Percentiles rank a stretch among this genome's conserved stretches.
Conservation (phyloP, 2,888 invertebrate genomes). For the Scelioninae gen. 2 region DNA sequence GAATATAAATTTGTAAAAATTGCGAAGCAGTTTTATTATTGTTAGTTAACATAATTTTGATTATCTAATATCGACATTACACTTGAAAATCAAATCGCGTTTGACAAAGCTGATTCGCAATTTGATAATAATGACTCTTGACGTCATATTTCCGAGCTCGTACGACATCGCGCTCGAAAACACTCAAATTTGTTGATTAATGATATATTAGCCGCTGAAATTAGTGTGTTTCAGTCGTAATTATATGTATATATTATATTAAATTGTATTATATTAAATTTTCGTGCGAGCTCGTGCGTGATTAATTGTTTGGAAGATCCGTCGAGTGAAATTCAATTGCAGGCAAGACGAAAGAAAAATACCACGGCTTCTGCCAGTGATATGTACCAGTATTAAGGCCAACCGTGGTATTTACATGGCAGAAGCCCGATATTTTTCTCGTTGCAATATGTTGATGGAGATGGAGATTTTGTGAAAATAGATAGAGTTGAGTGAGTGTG, state of each 20-base stretch:
- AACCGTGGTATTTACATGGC: slow-evolving; percentile 18
- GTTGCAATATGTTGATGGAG: slow-evolving; percentile 20
- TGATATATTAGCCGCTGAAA: slow-evolving; percentile 54
- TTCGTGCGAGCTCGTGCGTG: slow-evolving; percentile 62
- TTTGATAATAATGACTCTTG: slow-evolving; percentile 19
- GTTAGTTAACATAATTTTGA: no score
- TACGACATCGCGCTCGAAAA: slow-evolving; percentile 50
- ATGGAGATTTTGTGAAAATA: slow-evolving; percentile 34
- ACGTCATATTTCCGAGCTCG: slow-evolving; percentile 56
- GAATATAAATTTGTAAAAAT: no score
- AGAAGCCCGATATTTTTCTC: slow-evolving; percentile 35
- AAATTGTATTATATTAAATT: no score
- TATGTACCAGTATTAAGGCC: slow-evolving; percentile 37
- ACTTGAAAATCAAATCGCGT: no score
- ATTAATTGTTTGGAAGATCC: slow-evolving; percentile 55
- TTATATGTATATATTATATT: slow-evolving; percentile 40
- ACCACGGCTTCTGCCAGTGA: slow-evolving; percentile 10
- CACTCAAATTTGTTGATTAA: slow-evolving; percentile 50
- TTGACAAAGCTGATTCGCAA: slow-evolving; percentile 24
- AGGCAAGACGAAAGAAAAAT: slow-evolving; percentile 52
- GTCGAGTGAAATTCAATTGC: slow-evolving; percentile 51
- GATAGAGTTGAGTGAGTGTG: slow-evolving; percentile 55
- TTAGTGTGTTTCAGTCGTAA: slow-evolving; percentile 58
- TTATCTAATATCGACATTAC: no score
- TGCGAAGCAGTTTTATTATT: no score